Base-by-base conservation (phyloP, 1,140 invertebrate species). In the Galleria mellonella region DNA sequence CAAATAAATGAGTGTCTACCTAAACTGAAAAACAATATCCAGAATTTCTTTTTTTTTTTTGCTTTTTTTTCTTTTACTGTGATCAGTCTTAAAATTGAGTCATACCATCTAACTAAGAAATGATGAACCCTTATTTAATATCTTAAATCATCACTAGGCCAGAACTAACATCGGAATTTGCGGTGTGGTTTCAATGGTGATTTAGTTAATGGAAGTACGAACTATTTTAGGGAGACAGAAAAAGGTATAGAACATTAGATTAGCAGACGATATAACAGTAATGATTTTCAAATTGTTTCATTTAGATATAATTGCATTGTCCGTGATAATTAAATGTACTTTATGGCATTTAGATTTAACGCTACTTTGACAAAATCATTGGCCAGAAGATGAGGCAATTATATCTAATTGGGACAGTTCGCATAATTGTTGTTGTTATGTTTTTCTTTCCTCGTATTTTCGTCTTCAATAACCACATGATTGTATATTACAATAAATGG, bases 41-140 rank as follows among this genome's bases (percentile, higher is more conserved):
- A 69, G 71, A 56, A 65, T 62, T 72, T 62, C n/a, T n/a, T n/a
- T 59, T 68, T 68, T 71, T 71, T 65, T 67, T 42, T 46, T 59
- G 55, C 54, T 55, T 47, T 47, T 62, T 64, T 61, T 68, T 58
- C 51, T 71, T 83, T 74, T 61, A 47, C 71, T 77, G 74, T 75
- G 69, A 82, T 85, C 82, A 83, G 82, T 83, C 82, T 85, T 85
- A 85, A 83, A 82, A 79, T 85, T 85, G 78, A 85, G 82, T 85
- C 74, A 72, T 83, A 85, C 77, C 63, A 73, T 79, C 81, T 85
- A 83, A 83, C 62, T 83, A 81, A 78, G 69, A 83, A 79, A 79
- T 72, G 62, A 77, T 75, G 71, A 77, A 79, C 58, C 63, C 78
- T 85, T 78, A 82, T 64, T n/a, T 35, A 62, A 48, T 71, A 79